Conservation (phyloP, 2,113 vertebrate genomes). For the Cephalopholis sonnerati region DNA sequence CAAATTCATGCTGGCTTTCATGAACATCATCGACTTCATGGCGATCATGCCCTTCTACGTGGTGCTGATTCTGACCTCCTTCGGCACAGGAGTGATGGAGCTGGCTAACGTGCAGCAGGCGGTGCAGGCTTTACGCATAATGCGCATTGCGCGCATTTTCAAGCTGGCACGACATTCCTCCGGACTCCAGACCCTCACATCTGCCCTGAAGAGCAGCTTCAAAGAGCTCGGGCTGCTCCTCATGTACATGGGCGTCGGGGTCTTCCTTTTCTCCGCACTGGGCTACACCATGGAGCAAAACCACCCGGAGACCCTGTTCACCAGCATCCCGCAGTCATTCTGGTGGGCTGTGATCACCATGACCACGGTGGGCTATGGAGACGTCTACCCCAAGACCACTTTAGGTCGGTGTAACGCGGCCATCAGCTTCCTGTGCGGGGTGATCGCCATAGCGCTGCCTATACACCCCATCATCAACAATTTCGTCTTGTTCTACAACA, state of each 20-base stretch:
- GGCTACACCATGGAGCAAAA: conserved; percentile 98
- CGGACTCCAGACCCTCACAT: conserved; percentile 96
- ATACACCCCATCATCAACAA: conserved; percentile 99
- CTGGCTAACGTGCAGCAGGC: conserved; percentile 97
- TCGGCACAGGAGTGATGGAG: conserved; percentile 93
- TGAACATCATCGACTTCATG: conserved; percentile 97
- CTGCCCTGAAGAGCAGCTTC: conserved; percentile 95
- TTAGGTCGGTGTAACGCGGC: conserved; percentile 96
- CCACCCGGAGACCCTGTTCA: conserved; percentile 96
- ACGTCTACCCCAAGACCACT: conserved; percentile 98
- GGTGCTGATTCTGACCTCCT: conserved; percentile 90
- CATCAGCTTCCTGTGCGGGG: conserved; percentile 97
- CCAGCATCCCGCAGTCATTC: conserved; percentile 98
- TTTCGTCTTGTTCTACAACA: conserved; percentile 97
- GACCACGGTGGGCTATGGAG: conserved; percentile 98
- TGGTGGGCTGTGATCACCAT: conserved; percentile 99
- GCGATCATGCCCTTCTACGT: conserved; percentile 97
- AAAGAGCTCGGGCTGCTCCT: conserved; percentile 96
- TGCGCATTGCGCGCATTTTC: conserved; percentile 96
- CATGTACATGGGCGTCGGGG: conserved; percentile 97
- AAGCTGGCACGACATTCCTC: conserved; percentile 97
- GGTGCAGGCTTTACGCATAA: conserved; percentile 95
- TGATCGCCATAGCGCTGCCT: conserved; percentile 96
- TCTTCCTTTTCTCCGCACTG: conserved; percentile 97
- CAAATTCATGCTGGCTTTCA: conserved; percentile 92